Evolutionary conservation across 2,888 invertebrate species (phyloP), one percentile per base, ranked within the genome.

Genomic region (Nomada fucata): DNA sequence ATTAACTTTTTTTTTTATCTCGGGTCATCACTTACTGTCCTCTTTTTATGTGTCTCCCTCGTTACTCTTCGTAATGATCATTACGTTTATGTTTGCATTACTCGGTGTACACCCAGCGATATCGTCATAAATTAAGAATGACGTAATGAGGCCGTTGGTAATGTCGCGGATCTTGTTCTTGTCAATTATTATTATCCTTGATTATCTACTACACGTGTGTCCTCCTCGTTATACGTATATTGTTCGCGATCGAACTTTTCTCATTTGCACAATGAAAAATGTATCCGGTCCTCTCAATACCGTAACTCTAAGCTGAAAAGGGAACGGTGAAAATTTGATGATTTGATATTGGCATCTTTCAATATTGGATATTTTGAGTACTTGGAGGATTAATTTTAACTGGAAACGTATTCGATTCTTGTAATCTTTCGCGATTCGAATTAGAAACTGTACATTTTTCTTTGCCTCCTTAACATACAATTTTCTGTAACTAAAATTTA

Each of bases 71-170:
- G 9, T 60, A 60, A 63, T 2, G 72, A 50, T 44, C 65, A 52
- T 65, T 52, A 60, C 42, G 64, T 29, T 26, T 18, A 76, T 59
- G 64, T 50, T 36, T 36, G 5, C 36, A 36, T 36, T 36, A 36
- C 7, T 50, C 29, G 20, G 29, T 11, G 52, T 36, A 36, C 36
- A 36, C 36, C 36, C 5, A 7, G 47, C 57, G 47, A 60, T 42
- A 44, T 26, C 9, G 44, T 71, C 57, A 36, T 53, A 50, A 57
- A 77, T 72, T 23, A 59, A 65, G 59, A 42, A 60, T 47, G 53
- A 77, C 72, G 59, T 50, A 77, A 72, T 23, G 13, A 20, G 76
- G 53, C 52, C 44, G 44, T 57, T n/a, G 76, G 9, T 59, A 64
- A 70, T 50, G 47, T 69, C 20, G 29, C 55, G 23, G 36, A 59